A percentile compares a stretch with the other conserved stretches of the same genome.
phyloP scores from a whole-genome alignment of 2,113 vertebrate species.

The Typhlomys cinereus region DNA sequence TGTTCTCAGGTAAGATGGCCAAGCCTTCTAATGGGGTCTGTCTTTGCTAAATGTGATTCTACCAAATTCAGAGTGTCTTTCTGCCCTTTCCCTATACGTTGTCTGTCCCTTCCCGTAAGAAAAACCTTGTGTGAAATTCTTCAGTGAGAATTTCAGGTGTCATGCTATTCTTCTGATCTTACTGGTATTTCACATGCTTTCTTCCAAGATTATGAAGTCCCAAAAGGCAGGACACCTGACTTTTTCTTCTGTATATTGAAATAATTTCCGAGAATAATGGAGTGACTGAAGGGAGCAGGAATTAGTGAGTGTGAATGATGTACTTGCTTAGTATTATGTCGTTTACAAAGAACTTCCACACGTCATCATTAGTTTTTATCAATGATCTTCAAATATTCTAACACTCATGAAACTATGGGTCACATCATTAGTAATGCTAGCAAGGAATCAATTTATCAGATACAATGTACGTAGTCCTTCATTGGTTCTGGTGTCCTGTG shows the following conservation, averaged over 20 bases:
- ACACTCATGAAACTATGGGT: neutral
- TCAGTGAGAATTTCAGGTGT: neutral
- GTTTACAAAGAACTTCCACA: neutral
- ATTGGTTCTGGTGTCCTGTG: neutral
- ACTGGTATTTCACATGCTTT: neutral
- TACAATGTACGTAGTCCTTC: neutral
- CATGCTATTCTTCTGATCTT: neutral
- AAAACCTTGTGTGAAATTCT: neutral
- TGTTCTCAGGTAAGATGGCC: neutral
- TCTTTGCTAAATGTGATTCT: neutral
- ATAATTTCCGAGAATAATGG: neutral
- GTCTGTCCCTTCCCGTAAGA: neutral
- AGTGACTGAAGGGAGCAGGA: slow-evolving; percentile 23
- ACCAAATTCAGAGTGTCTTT: neutral
- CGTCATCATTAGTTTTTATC: neutral
- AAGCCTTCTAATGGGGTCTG: neutral
- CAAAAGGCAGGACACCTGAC: no score
- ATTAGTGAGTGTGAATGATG: neutral
- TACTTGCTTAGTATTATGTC: neutral
- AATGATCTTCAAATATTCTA: neutral
- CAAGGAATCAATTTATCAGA: neutral
- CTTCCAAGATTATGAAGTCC: neutral
- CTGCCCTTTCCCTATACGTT: neutral
- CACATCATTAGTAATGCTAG: neutral
- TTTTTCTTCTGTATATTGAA: neutral